Evolutionary conservation across 2,113 vertebrate genomes (phyloP), one percentile per base, ranked within the genome.

Genomic region (Rutilus rutilus): DNA sequence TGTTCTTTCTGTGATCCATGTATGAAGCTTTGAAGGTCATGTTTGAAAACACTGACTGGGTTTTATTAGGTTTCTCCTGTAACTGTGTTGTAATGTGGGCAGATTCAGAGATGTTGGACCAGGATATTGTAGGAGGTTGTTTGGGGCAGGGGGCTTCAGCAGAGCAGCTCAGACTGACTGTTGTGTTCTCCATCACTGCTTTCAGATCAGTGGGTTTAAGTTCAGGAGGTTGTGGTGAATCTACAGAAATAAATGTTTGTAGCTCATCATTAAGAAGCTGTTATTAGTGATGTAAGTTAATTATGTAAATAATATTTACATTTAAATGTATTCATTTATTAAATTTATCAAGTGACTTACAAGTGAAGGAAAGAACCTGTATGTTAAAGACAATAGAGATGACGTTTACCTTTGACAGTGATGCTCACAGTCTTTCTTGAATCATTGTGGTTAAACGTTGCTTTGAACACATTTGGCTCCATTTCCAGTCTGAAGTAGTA

Each of bases 401-500:
- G 6, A 8, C 1, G 60, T 86, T 90, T 85, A 93, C 91, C 90
- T 69, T 0, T 30, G 21, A 93, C 83, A 33, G 0, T 83, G 64
- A 93, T 89, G 0, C 27, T 0, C 88, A 91, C 6, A 78, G 27
- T 23, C 57, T 83, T 2, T 0, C 0, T 15, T 71, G 33, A 39
- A 39, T 0, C 9, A 19, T 25, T 1, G 1, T 57, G 2, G 2
- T 0, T 0, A 39, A 84, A 92, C 23, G 88, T 90, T 87, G 57
- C 80, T 0, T 0, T n/a, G 54, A 83, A 90, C 0, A 0, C 0
- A 0, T 0, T 0, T 3, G 25, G 78, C 59, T 64, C 15, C 57
- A 50, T 89, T 54, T 89, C 30, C 17, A 89, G 19, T 54, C 91
- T 92, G 85, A 93, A 92, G 88, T 3, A 92, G 57, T 90, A 94